These are phyloP conservation scores for Dorcus parallelipipedus DNA, from an alignment of 2,888 invertebrate species.

Conservation along the genomic window DNA sequence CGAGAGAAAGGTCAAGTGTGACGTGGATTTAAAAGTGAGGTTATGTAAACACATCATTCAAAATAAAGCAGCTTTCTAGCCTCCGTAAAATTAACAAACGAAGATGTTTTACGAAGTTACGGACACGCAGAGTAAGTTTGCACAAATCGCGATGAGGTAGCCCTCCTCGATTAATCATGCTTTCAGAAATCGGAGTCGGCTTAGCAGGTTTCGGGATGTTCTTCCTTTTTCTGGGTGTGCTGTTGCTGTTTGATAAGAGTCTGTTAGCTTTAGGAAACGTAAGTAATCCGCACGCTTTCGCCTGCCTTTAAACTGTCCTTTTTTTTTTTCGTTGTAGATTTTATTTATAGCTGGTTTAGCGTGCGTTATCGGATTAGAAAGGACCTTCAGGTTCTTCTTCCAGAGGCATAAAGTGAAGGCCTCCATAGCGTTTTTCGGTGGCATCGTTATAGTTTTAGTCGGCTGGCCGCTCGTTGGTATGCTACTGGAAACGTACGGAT, in stretches of 20 bases:
- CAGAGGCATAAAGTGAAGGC: conserved; percentile 94
- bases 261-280: conserved; percentile 99
- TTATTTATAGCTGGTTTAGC: conserved; percentile 92
- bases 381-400: conserved; percentile 97
- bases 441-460: conserved; percentile 85
- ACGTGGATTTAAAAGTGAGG: conserved; percentile 25
- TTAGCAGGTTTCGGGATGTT: conserved; percentile 93
- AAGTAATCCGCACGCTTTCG: conserved; percentile 50
- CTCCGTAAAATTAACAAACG: conserved; percentile 5
- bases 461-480: conserved; percentile 98
- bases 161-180: conserved; percentile 14
- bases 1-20: conserved; percentile 4
- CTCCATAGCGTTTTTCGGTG: conserved; percentile 85
- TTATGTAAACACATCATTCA: conserved; percentile 13
- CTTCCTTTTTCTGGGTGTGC: conserved; percentile 89
- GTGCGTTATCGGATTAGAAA: conserved; percentile 92
- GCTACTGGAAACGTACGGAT: conserved; percentile 95
- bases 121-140: conserved; percentile 76
- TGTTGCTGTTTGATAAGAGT: conserved; percentile 95
- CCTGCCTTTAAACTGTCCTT: conserved; percentile 9
- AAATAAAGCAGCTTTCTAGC: conserved; percentile 2
- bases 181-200: conserved; percentile 95
- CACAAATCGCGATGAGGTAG: not conserved
- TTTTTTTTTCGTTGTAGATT: conserved; percentile 69
- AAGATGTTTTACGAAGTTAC: conserved; percentile 74